Percentiles rank a stretch among this genome's conserved stretches.
These are phyloP conservation scores for Patagioenas fasciata DNA, from an alignment of 2,113 vertebrate genomes.

Conservation along the genomic window DNA sequence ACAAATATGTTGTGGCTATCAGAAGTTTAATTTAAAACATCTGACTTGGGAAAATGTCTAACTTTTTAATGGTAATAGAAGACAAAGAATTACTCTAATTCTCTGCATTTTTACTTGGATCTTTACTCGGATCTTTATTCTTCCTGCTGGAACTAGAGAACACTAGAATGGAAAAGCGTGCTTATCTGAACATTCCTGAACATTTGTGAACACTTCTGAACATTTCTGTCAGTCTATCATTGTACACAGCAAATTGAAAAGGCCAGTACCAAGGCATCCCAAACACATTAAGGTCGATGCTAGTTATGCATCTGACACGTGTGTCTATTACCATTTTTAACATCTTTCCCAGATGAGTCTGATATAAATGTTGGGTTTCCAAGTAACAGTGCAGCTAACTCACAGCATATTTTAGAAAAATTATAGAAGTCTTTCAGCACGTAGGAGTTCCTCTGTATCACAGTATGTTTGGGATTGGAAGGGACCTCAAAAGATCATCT, in stretches of 20 bases:
- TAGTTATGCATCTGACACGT: not conserved
- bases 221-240: not conserved
- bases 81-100: not conserved
- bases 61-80: not conserved
- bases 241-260: not conserved
- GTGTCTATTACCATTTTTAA: not conserved
- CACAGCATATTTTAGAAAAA: not conserved
- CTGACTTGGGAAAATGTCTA: not conserved
- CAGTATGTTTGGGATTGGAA: too few species aligned
- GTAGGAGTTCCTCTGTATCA: not conserved
- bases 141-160: not conserved
- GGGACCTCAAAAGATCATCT: too few species aligned
- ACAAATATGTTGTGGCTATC: not conserved
- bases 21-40: not conserved
- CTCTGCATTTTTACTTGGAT: not conserved
- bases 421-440: not conserved
- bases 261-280: not conserved
- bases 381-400: not conserved
- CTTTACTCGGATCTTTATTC: not conserved
- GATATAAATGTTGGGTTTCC: not conserved
- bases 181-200: not conserved
- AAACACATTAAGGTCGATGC: not conserved
- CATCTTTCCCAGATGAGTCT: not conserved
- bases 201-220: not conserved
- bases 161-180: not conserved